Percentiles rank a stretch among this genome's conserved stretches.
Evolutionary conservation across 1,140 invertebrate genomes (phyloP).

Genomic region (Ips nitidus): DNA sequence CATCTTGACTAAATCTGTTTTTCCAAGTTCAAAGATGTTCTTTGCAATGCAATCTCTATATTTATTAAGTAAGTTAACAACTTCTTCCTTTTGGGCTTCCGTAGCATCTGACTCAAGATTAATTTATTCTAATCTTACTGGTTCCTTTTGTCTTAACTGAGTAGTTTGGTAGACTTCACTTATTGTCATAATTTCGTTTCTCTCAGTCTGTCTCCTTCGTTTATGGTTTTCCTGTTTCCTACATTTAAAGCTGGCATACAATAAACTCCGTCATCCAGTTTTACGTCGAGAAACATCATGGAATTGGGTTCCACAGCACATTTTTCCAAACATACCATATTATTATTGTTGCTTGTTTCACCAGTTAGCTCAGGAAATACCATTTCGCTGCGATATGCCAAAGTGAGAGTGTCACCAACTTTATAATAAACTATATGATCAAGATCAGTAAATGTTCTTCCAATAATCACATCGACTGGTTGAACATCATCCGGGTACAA

Average conservation of each 20-base stretch:
- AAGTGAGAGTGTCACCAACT: too few relatives aligned
- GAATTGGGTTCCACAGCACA: background rate
- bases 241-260: background rate
- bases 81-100: background rate
- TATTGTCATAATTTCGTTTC: background rate
- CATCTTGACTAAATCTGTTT: background rate
- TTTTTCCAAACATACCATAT: background rate
- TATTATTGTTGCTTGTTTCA: too few relatives aligned
- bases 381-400: too few relatives aligned
- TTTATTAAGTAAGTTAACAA: background rate
- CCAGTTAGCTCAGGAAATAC: background rate
- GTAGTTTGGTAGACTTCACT: background rate
- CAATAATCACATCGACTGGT: background rate
- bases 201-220: background rate
- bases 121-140: background rate
- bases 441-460: background rate
- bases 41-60: background rate
- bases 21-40: slow-evolving; percentile 2
- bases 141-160: background rate
- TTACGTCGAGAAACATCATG: background rate
- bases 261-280: background rate
- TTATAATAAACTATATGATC: too few relatives aligned
- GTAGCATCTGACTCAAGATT: background rate
- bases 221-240: background rate
- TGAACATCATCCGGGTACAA: background rate